phyloP scores from a whole-genome alignment of 2,113 vertebrate genomes.

The Hypanus sabinus region DNA sequence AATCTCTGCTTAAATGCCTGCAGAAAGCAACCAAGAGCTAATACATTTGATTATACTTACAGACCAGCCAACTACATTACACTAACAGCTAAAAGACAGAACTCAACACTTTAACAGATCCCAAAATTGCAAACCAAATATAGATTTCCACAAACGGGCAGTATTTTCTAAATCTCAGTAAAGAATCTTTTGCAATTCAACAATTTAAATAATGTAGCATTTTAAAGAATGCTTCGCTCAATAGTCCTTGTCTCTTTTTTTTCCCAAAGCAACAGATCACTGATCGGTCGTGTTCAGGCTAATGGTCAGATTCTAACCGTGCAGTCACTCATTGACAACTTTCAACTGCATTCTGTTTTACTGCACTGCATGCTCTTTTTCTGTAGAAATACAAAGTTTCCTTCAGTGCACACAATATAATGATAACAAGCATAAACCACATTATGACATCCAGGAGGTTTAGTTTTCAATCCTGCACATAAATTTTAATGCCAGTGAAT shows the following conservation, averaged over 20 bases:
- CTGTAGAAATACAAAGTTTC: constrained; percentile 2
- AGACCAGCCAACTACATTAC: constrained; percentile 19
- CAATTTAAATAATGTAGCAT: not conserved
- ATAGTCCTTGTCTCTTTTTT: too few species aligned
- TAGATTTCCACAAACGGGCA: not conserved
- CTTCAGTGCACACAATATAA: not conserved
- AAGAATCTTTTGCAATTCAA: too few species aligned
- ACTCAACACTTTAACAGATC: constrained; percentile 10
- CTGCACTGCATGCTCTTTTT: not conserved
- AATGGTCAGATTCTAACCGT: not conserved
- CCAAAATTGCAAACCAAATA: constrained; percentile 19
- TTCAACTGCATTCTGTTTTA: not conserved
- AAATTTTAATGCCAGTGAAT: not conserved
- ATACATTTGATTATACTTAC: constrained; percentile 16
- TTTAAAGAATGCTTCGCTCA: not conserved
- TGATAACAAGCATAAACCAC: not conserved
- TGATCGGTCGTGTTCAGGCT: not conserved
- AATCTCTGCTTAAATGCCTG: constrained; percentile 32
- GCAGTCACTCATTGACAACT: not conserved
- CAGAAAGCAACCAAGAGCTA: constrained; percentile 24
- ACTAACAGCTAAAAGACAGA: not conserved
- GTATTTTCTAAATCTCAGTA: not conserved
- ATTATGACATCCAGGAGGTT: constrained; percentile 15
- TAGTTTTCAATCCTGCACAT: not conserved
- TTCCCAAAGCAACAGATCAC: not conserved